Conservation (phyloP, 2,888 invertebrate species). For the Miltochrista miniata region DNA sequence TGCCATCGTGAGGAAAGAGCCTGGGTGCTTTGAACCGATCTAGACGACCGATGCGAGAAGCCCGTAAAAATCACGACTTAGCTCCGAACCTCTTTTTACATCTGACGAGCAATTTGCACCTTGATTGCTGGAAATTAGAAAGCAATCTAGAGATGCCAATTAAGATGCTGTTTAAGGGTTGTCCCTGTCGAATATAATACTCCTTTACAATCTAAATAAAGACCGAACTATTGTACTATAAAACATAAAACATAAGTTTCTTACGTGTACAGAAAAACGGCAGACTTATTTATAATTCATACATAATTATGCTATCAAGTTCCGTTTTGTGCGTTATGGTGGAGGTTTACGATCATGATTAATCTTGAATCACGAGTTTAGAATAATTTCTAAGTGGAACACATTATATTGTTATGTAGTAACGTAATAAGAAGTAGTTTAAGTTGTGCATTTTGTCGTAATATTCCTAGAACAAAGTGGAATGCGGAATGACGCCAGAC, state of each 20-base stretch:
- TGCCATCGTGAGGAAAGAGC: constrained; percentile 72
- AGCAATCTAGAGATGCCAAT: constrained; percentile 51
- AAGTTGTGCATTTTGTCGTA: constrained; percentile 45
- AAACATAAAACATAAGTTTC: constrained; percentile 3
- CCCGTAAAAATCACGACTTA: constrained; percentile 69
- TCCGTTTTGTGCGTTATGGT: constrained; percentile 3
- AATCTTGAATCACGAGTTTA: not conserved
- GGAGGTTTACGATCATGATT: constrained; percentile 1
- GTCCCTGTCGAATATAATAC: constrained; percentile 38
- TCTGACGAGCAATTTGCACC: constrained; percentile 53
- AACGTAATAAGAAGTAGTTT: constrained; percentile 8
- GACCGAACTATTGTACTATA: constrained; percentile 17
- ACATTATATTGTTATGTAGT: no score
- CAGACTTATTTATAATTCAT: constrained; percentile 2
- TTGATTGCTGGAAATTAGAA: constrained; percentile 59
- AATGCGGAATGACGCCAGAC: constrained; percentile 69
- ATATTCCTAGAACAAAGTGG: constrained; percentile 66
- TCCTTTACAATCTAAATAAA: constrained; percentile 28
- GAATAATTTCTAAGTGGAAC: no score
- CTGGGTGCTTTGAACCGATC: constrained; percentile 59
- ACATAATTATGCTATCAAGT: constrained; percentile 7
- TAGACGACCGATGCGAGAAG: constrained; percentile 52
- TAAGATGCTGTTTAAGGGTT: constrained; percentile 43
- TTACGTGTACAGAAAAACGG: not conserved
- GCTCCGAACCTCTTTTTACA: constrained; percentile 55